Percentiles rank a stretch among this genome's conserved stretches.
phyloP scores from a whole-genome alignment of 1,140 invertebrate genomes.

The Nymphalis io region DNA sequence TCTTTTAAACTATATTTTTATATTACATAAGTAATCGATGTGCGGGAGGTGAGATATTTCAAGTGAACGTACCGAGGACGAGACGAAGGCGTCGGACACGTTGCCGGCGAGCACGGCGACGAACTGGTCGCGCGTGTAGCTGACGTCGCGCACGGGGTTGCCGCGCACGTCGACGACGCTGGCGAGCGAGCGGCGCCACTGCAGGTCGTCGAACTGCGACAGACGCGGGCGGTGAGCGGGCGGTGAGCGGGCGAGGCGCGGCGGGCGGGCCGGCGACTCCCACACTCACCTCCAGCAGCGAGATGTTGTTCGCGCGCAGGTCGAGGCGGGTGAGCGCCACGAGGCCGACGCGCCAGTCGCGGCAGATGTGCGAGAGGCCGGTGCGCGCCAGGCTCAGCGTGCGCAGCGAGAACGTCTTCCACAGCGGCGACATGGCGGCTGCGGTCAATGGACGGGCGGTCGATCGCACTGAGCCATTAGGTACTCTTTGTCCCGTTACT shows the following conservation, averaged over 20 bases:
- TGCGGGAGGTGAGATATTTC: too few species aligned
- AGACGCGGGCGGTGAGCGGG: not conserved
- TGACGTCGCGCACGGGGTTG: slow-evolving; percentile 20
- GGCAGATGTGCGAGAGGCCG: slow-evolving; percentile 26
- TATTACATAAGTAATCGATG: too few species aligned
- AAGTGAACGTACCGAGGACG: not conserved
- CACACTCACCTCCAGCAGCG: slow-evolving; percentile 16
- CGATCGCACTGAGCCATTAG: too few species aligned
- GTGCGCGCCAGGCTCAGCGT: slow-evolving; percentile 15
- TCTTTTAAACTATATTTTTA: too few species aligned
- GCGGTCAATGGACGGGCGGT: not conserved
- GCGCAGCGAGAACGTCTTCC: slow-evolving; percentile 17
- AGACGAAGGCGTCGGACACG: not conserved
- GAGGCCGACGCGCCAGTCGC: slow-evolving; percentile 33
- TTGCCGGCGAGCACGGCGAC: slow-evolving; percentile 12
- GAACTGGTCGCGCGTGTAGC: slow-evolving; percentile 24
- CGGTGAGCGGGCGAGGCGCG: not conserved
- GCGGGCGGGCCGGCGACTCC: not conserved
- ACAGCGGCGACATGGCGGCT: slow-evolving; percentile 31
- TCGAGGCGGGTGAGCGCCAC: slow-evolving; percentile 21
- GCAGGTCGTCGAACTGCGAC: slow-evolving; percentile 33
- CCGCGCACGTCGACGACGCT: slow-evolving; percentile 33
- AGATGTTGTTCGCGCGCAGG: slow-evolving; percentile 33
- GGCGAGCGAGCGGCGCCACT: slow-evolving; percentile 22
- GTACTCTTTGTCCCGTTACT: too few species aligned